Evolutionary conservation across 2,888 invertebrate species (phyloP).

Genomic region (Andricus curvator): DNA sequence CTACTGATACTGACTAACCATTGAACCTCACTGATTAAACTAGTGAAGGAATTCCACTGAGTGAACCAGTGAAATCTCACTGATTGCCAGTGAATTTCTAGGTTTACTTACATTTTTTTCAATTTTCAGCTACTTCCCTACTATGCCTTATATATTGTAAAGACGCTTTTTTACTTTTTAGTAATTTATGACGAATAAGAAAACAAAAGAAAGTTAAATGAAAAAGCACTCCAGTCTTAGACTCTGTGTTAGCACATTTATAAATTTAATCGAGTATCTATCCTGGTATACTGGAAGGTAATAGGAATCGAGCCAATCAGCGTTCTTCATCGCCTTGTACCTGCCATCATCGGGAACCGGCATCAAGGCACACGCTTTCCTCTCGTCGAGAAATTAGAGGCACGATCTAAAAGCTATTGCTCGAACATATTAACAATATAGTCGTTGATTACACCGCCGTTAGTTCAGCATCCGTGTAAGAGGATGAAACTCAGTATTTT

Average conservation of each 20-base stretch:
- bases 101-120: too few species aligned
- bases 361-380: conserved; percentile 43
- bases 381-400: conserved; percentile 10
- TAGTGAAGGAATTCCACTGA: too few species aligned
- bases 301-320: conserved; percentile 60
- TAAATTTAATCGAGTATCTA: conserved; percentile 5
- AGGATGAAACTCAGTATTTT: conserved; percentile 1
- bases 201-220: neutral
- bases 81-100: too few species aligned
- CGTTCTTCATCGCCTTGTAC: conserved; percentile 52
- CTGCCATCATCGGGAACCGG: conserved; percentile 50
- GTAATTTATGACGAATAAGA: neutral
- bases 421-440: conserved; percentile 20
- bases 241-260: neutral
- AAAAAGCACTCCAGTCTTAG: neutral
- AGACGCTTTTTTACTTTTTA: too few species aligned
- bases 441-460: conserved; percentile 22
- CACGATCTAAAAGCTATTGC: conserved; percentile 31
- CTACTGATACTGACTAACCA: too few species aligned
- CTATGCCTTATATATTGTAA: too few species aligned
- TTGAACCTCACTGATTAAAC: too few species aligned
- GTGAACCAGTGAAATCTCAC: too few species aligned
- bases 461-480: neutral
- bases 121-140: too few species aligned
- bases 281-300: conserved; percentile 14